A percentile compares a stretch with the other conserved stretches of the same genome.
Evolutionary conservation across 2,113 vertebrate species (phyloP).

Genomic region (Sprattus sprattus): DNA sequence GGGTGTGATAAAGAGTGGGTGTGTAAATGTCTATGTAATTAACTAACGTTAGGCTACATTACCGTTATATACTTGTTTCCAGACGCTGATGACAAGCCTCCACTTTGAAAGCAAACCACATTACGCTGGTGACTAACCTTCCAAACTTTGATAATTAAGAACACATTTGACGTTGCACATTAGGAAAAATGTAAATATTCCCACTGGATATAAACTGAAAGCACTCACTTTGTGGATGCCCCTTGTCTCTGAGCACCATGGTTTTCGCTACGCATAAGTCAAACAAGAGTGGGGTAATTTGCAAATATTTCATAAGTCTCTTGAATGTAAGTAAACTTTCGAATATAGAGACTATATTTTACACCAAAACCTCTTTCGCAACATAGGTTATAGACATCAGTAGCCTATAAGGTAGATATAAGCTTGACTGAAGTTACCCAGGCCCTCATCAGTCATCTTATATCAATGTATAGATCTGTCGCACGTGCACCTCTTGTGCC

Average conservation of each 20-base stretch:
- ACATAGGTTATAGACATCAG: neutral
- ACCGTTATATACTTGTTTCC: neutral
- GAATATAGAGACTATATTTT: neutral
- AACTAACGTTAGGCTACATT: neutral
- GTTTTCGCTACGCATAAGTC: neutral
- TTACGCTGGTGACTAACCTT: neutral
- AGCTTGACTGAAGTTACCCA: neutral
- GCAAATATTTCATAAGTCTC: neutral
- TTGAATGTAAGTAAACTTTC: neutral
- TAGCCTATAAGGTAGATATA: neutral
- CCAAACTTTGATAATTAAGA: neutral
- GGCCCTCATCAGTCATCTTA: neutral
- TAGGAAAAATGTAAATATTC: neutral
- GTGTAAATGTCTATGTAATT: constrained; percentile 3
- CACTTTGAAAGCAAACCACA: neutral
- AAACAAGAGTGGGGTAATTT: neutral
- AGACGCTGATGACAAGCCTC: neutral
- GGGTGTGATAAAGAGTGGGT: neutral
- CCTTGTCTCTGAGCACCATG: neutral
- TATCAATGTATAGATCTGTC: neutral
- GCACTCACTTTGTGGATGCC: neutral
- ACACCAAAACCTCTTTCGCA: neutral
- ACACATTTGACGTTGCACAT: neutral
- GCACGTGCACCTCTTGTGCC: neutral
- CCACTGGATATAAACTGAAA: neutral